These are phyloP conservation scores for Crossaster papposus DNA, from an alignment of 53 echinoderm and acorn worm species.

Conservation along the genomic window DNA sequence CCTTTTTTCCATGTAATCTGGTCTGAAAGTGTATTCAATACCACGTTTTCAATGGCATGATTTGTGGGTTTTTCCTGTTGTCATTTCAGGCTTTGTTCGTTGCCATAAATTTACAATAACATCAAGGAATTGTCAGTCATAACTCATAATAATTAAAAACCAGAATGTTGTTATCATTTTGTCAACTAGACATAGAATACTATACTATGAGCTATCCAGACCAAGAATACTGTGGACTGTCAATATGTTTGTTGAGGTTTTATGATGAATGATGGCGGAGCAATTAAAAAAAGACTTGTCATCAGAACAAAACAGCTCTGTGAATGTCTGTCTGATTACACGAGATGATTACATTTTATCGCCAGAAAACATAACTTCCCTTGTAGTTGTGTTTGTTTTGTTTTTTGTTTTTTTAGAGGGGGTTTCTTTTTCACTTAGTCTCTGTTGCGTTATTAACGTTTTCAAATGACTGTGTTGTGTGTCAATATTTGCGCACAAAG, in stretches of 20 bases:
- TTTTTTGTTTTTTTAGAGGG: too few relatives aligned
- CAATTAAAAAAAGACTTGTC: background rate
- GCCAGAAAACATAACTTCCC: background rate
- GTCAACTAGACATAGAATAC: background rate
- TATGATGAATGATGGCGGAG: background rate
- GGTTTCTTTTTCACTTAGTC: background rate
- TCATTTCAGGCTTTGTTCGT: too few relatives aligned
- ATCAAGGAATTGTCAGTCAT: background rate
- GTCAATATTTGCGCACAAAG: constrained; percentile 39
- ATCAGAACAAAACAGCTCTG: background rate
- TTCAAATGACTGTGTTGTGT: constrained; percentile 34
- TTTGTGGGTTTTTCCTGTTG: too few relatives aligned
- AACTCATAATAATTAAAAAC: background rate
- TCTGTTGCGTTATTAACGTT: constrained; percentile 1
- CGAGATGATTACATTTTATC: constrained; percentile 18
- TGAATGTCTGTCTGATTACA: constrained; percentile 5
- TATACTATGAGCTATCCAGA: background rate
- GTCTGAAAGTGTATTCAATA: too few relatives aligned
- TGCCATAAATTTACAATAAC: background rate
- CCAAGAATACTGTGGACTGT: background rate
- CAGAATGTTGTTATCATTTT: background rate
- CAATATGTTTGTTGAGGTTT: background rate
- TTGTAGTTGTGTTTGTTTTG: background rate
- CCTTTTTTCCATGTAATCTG: too few relatives aligned
- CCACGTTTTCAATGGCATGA: too few relatives aligned